Evolutionary conservation across 35 echinoderm and acorn worm genomes (phyloP).

Genomic region (Heliocidaris tuberculata): DNA sequence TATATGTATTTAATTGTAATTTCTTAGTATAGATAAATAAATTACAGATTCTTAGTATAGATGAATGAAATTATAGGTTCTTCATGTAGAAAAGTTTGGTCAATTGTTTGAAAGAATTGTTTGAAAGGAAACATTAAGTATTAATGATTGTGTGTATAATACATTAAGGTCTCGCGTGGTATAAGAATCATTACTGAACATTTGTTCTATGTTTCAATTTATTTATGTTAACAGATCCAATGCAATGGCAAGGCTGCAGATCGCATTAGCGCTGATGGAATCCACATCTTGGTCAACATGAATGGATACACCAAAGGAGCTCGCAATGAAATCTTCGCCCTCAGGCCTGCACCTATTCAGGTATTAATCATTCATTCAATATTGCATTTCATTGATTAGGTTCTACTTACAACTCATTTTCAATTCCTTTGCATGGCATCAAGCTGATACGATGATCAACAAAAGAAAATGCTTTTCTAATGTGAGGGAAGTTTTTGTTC

Average conservation of each 20-base stretch:
- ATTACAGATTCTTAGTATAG: too few relatives aligned
- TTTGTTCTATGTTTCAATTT: neutral
- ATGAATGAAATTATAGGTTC: too few relatives aligned
- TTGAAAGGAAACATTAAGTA: too few relatives aligned
- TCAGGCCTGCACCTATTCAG: conserved; percentile 97
- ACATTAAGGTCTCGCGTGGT: too few relatives aligned
- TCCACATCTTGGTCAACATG: conserved; percentile 99
- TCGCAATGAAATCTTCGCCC: conserved; percentile 98
- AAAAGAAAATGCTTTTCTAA: neutral
- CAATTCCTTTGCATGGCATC: neutral
- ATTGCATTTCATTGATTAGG: neutral
- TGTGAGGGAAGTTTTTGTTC: neutral
- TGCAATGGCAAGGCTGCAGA: conserved; percentile 99
- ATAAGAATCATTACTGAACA: neutral
- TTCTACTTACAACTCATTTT: neutral
- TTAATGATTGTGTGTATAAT: too few relatives aligned
- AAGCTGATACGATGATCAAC: neutral
- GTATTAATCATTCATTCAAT: conserved; percentile 46
- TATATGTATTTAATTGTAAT: too few relatives aligned
- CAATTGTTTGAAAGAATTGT: too few relatives aligned
- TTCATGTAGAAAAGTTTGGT: too few relatives aligned
- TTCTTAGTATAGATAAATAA: too few relatives aligned
- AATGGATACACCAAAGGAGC: conserved; percentile 99
- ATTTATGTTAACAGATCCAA: conserved; percentile 59
- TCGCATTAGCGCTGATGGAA: conserved; percentile 90